Conservation (phyloP, 2,113 vertebrate species). For the Lota lota region DNA sequence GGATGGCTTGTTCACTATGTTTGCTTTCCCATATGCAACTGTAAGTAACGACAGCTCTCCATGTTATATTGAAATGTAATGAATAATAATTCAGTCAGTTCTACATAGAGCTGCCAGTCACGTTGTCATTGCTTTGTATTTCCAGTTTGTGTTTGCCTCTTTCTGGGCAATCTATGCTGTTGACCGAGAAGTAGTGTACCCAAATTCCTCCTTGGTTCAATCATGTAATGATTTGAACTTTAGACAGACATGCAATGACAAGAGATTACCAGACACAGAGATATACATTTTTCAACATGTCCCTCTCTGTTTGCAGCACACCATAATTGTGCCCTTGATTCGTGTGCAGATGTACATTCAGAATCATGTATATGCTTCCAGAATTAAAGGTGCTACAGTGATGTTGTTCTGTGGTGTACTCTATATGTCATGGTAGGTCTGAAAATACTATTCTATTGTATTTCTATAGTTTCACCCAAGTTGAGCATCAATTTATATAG, state of each 20-base stretch:
- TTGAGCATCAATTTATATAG: too few species aligned
- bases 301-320: conserved; percentile 43
- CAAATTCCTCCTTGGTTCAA: too few species aligned
- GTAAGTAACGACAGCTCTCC: conserved; percentile 17
- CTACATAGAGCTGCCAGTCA: too few species aligned
- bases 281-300: background rate
- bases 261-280: background rate
- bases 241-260: background rate
- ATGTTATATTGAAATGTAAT: background rate
- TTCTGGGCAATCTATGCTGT: too few species aligned
- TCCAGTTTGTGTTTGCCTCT: too few species aligned
- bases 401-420: conserved; percentile 33
- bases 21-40: conserved; percentile 41
- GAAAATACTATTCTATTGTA: background rate
- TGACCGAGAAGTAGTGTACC: too few species aligned
- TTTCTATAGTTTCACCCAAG: too few species aligned
- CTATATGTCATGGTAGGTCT: conserved; percentile 55
- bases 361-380: conserved; percentile 39
- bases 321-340: conserved; percentile 53
- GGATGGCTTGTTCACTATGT: background rate
- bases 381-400: conserved; percentile 32
- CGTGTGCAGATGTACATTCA: conserved; percentile 53
- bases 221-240: too few species aligned
- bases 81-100: background rate
- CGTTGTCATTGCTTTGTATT: too few species aligned